phyloP scores from a whole-genome alignment of 1,140 invertebrate species.

The Lanistes nyassanus region DNA sequence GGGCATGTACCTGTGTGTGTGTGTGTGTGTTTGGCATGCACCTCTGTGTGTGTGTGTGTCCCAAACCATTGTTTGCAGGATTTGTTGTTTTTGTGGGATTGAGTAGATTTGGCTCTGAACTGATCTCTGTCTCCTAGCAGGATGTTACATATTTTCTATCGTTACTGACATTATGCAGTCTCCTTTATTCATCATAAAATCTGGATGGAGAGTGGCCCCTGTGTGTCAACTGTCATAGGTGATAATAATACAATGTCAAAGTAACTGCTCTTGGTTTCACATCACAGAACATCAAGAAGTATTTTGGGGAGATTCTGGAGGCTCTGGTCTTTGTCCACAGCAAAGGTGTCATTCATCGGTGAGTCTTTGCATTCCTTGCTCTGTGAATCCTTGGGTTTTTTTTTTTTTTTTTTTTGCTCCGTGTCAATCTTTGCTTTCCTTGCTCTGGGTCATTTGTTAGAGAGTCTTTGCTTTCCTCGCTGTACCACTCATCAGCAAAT shows the following conservation, averaged over 20 bases:
- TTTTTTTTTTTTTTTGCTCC: not conserved
- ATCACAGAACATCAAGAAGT: slow-evolving; percentile 59
- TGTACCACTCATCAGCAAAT: no score
- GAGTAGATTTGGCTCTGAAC: no score
- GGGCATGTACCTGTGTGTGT: not conserved
- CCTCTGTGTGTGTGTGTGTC: not conserved
- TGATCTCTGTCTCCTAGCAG: no score
- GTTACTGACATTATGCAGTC: no score
- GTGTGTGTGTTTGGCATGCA: not conserved
- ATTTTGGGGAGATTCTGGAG: slow-evolving; percentile 60
- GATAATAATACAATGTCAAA: not conserved
- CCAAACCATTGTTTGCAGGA: not conserved
- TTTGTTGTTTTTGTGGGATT: not conserved
- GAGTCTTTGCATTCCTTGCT: not conserved
- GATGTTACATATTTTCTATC: no score
- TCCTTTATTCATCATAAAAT: no score
- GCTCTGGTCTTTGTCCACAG: slow-evolving; percentile 60
- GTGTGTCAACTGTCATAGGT: no score
- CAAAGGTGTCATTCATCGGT: slow-evolving; percentile 63
- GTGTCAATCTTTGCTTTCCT: not conserved
- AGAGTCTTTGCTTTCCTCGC: not conserved
- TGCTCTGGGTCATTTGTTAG: not conserved
- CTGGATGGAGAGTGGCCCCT: no score
- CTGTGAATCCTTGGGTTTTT: not conserved
- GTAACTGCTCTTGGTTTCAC: slow-evolving; percentile 3